A percentile compares a stretch with the other conserved stretches of the same genome.
Conservation (phyloP, 2,888 invertebrate species). For the Neelides folsomi region DNA sequence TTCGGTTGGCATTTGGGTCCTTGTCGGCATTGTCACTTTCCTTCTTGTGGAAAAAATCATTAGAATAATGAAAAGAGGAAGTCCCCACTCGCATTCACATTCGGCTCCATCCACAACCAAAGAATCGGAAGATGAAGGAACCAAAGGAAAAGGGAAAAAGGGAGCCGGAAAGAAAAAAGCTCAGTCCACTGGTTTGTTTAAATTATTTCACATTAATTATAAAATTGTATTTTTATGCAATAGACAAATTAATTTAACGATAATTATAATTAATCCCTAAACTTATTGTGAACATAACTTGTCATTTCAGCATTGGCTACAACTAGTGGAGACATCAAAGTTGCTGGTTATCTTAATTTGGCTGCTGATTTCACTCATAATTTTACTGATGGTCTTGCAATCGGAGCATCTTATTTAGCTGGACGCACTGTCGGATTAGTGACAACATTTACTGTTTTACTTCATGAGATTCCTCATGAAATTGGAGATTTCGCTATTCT, state of each 20-base stretch:
- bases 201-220: no score
- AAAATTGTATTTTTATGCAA: no score
- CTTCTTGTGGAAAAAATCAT: constrained; percentile 86
- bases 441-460: constrained; percentile 86
- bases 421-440: constrained; percentile 73
- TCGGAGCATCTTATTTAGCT: constrained; percentile 92
- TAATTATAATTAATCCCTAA: no score
- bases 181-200: not conserved
- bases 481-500: constrained; percentile 99
- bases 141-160: constrained; percentile 4
- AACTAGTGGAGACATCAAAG: constrained; percentile 52
- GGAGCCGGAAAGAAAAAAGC: constrained; percentile 1
- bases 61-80: constrained; percentile 68
- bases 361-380: constrained; percentile 98
- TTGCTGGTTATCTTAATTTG: constrained; percentile 87
- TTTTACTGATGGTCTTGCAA: constrained; percentile 97
- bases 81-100: constrained; percentile 56
- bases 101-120: constrained; percentile 9
- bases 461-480: constrained; percentile 98
- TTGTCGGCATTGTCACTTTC: constrained; percentile 84
- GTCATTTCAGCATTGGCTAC: no score
- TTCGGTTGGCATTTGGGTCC: constrained; percentile 84
- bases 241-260: no score
- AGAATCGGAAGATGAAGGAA: constrained; percentile 14
- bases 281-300: no score